Conservation (phyloP, 64 coral and sea anemone species). For the Platygyra sinensis region DNA sequence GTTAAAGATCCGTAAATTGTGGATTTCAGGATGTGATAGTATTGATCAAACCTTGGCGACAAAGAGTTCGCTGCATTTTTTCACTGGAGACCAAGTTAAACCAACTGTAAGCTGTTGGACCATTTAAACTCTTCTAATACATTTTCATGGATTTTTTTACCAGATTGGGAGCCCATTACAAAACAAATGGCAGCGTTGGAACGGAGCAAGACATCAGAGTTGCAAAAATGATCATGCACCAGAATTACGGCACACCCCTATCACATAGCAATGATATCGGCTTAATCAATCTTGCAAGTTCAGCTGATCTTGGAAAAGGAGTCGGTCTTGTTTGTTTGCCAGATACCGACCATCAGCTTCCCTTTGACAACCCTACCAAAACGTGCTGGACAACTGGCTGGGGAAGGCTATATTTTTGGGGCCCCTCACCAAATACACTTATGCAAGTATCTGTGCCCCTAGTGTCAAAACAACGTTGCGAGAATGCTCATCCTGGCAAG, state of each 20-base stretch:
- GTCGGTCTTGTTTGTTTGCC: constrained; percentile 49
- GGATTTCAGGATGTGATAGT: too few species aligned
- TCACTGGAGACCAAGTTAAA: too few species aligned
- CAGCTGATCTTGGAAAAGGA: constrained; percentile 4
- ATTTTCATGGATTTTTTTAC: too few species aligned
- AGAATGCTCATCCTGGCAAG: neutral
- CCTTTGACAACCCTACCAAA: neutral
- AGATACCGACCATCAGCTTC: neutral
- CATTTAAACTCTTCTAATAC: too few species aligned
- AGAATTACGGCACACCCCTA: too few species aligned
- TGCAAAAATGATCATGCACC: constrained; percentile 36
- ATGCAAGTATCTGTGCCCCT: constrained; percentile 61
- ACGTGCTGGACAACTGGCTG: constrained; percentile 60
- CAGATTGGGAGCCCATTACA: constrained; percentile 65
- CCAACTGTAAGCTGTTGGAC: too few species aligned
- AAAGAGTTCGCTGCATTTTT: too few species aligned
- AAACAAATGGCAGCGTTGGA: neutral
- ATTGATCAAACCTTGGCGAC: too few species aligned
- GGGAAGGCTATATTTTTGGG: constrained; percentile 39
- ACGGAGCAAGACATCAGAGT: constrained; percentile 56
- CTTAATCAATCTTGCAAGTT: constrained; percentile 42
- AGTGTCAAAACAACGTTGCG: constrained; percentile 23
- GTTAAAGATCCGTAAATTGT: too few species aligned
- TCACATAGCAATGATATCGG: constrained; percentile 62
- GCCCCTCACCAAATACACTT: constrained; percentile 31